Evolutionary conservation across 2,113 vertebrate genomes (phyloP).

Genomic region (Pelusios castaneus): DNA sequence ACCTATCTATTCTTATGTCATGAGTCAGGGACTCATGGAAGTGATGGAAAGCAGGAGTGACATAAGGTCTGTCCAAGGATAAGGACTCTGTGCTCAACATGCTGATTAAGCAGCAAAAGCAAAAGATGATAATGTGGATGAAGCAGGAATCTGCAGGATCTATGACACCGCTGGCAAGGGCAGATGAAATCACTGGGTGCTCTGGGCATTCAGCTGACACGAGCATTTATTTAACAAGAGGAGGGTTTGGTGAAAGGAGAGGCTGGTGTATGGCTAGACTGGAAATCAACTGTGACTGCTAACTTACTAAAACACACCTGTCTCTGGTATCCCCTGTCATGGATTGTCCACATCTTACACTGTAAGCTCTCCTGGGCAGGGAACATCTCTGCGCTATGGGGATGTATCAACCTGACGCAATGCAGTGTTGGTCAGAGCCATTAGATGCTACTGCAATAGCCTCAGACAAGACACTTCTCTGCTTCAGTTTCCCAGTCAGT

Average conservation of each 20-base stretch:
- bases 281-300: not conserved
- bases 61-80: not conserved
- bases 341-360: not conserved
- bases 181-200: not conserved
- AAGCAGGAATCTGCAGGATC: not conserved
- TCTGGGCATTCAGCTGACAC: not conserved
- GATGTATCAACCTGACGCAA: not conserved
- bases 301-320: not conserved
- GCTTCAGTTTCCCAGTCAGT: not conserved
- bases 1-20: not conserved
- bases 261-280: not conserved
- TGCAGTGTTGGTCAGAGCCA: rapidly evolving
- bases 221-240: not conserved
- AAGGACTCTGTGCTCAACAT: not conserved
- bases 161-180: not conserved
- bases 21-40: not conserved
- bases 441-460: not conserved
- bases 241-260: not conserved
- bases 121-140: not conserved
- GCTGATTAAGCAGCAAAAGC: not conserved
- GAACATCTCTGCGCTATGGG: not conserved
- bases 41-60: not conserved
- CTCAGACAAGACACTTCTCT: not conserved
- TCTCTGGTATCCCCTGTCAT: not conserved
- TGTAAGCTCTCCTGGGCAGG: not conserved